Conservation (phyloP, 2,888 invertebrate species). For the Tetramorium bicarinatum region DNA sequence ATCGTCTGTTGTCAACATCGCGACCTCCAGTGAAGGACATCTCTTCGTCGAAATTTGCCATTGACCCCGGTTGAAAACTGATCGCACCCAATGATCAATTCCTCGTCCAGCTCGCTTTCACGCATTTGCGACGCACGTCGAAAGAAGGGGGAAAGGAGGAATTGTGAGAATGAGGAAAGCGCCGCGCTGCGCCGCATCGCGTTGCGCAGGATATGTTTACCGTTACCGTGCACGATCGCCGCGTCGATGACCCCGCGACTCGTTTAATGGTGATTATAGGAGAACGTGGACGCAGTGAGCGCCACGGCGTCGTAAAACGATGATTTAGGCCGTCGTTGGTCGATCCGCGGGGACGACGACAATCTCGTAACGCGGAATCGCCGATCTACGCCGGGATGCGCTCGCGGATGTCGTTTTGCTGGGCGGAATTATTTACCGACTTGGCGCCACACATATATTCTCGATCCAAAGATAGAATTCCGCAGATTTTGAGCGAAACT, state of each 20-base stretch:
- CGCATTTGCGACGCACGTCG: constrained; percentile 31
- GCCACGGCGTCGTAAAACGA: constrained; percentile 56
- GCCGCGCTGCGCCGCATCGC: constrained; percentile 17
- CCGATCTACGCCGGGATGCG: constrained; percentile 16
- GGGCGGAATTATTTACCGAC: constrained; percentile 14
- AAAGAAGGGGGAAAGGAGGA: constrained; percentile 33
- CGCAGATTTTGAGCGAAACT: not conserved
- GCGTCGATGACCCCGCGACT: constrained; percentile 71
- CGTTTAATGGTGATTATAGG: constrained; percentile 65
- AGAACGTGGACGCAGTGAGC: constrained; percentile 53
- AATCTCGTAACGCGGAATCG: constrained; percentile 24
- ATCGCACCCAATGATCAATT: constrained; percentile 43
- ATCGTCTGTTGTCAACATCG: not conserved
- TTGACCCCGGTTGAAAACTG: constrained; percentile 33
- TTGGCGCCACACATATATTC: constrained; percentile 8
- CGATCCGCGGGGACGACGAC: constrained; percentile 18
- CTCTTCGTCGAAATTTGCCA: constrained; percentile 5
- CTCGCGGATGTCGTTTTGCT: constrained; percentile 18
- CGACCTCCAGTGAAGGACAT: not conserved
- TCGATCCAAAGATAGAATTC: not conserved
- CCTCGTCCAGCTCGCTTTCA: constrained; percentile 37
- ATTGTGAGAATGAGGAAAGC: constrained; percentile 59
- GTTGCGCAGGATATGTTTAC: constrained; percentile 52
- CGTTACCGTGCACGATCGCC: constrained; percentile 64
- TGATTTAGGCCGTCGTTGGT: constrained; percentile 64